Base-by-base conservation (phyloP, 2,113 vertebrate species). In the Aldabrachelys gigantea region DNA sequence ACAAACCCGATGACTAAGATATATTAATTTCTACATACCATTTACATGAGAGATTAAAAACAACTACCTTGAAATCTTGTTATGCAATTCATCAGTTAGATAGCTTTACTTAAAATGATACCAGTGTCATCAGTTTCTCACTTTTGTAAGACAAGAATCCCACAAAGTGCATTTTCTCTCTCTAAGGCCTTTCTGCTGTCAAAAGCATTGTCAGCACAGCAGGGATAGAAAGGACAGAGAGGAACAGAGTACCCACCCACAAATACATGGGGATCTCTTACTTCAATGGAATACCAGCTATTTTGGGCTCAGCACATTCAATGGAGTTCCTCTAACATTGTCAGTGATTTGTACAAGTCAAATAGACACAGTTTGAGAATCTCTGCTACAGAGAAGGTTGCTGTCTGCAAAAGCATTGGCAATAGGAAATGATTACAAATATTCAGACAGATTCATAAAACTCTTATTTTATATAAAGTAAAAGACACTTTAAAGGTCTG, bases 241-340 rank as follows among this genome's bases (percentile, higher is more conserved):
- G 80, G 49, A 57, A 93, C 57, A 65, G 88, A 94, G 10, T 49
- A 75, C 72, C 27, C 47, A 82, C 82, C 86, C 69, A 91, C 10
- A 92, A 89, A 92, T 83, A 1, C 88, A 78, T 27, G 72, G 72
- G 95, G 44, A 50, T 86, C 82, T 10, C 84, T 94, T 76, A 84
- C 92, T 91, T 84, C 95, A 85, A 85, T 79, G 79, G 57, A 92
- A 88, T 88, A 50, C 3, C 6, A 16, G 29, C 3, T 93, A 86
- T 89, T 75, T 50, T 50, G 89, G 84, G 82, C 75, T 93, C 65
- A 72, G 19, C 17, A 22, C 65, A 21, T 72, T 96, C 82, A 84
- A 89, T 87, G 88, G 95, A 89, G 89, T 38, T 72, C 57, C 93
- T 75, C 49, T 95, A 88, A 86, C 91, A 81, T 88, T 57, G 84